Percentiles rank a stretch among this genome's conserved stretches.
Conservation (phyloP, 1,140 invertebrate genomes). For the Lineus longissimus region DNA sequence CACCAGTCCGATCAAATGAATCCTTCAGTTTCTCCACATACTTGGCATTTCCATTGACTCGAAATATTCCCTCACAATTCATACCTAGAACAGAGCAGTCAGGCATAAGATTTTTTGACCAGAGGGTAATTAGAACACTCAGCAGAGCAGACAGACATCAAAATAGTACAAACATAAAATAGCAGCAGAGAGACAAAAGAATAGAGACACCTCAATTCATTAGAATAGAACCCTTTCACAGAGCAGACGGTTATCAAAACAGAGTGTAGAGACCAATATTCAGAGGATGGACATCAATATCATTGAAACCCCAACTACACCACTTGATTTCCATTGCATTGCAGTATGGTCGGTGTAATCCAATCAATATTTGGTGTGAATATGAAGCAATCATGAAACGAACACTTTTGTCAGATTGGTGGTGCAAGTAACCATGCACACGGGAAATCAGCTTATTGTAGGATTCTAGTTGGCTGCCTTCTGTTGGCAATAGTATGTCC, state of each 20-base stretch:
- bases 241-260: too few species aligned
- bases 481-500: too few species aligned
- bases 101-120: background rate
- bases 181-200: background rate
- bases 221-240: too few species aligned
- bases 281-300: too few species aligned
- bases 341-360: background rate
- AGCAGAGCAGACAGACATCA: background rate
- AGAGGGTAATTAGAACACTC: background rate
- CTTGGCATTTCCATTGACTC: slow-evolving; percentile 49
- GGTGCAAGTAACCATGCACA: too few species aligned
- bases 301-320: too few species aligned
- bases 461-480: too few species aligned
- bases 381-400: too few species aligned
- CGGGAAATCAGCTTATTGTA: too few species aligned
- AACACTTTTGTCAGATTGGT: too few species aligned
- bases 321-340: too few species aligned
- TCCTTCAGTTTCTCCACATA: slow-evolving; percentile 50
- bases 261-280: too few species aligned
- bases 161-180: background rate
- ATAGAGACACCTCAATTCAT: background rate
- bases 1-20: slow-evolving; percentile 49
- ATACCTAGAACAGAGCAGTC: slow-evolving; percentile 25
- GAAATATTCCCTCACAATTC: slow-evolving; percentile 52
- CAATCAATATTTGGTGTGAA: background rate